Percentiles rank a stretch among this genome's conserved stretches.
These are phyloP conservation scores for Paedocypris sp. DNA, from an alignment of 2,113 vertebrate genomes.

Conservation along the genomic window DNA sequence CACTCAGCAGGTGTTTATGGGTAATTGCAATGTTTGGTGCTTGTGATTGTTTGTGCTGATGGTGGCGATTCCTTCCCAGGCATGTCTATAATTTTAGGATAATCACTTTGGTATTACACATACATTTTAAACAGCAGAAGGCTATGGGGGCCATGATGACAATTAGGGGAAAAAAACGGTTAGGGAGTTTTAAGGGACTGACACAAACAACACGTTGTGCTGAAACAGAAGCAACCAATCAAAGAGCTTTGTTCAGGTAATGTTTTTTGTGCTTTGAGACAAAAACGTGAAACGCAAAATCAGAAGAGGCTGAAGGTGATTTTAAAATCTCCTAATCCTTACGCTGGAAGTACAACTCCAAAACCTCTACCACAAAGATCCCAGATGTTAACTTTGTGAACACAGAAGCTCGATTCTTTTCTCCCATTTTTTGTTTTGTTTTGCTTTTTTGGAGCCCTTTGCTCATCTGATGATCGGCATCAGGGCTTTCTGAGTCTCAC, in stretches of 20 bases:
- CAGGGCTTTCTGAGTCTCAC: neutral
- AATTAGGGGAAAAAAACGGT: no score
- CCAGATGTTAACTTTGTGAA: neutral
- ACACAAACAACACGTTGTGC: no score
- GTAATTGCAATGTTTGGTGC: slow-evolving; percentile 21
- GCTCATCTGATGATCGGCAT: neutral
- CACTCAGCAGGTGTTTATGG: slow-evolving; percentile 12
- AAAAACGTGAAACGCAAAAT: no score
- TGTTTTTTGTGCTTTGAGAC: no score
- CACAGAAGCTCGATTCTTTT: neutral
- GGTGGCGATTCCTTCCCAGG: slow-evolving; percentile 12
- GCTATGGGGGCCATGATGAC: neutral
- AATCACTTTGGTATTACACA: slow-evolving; percentile 14
- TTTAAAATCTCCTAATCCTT: no score
- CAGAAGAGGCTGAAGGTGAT: no score
- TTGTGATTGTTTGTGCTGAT: slow-evolving; percentile 23
- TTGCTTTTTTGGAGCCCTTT: neutral
- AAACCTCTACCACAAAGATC: neutral
- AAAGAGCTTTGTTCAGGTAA: no score
- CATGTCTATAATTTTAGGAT: slow-evolving; percentile 25
- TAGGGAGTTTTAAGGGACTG: no score
- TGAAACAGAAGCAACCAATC: no score
- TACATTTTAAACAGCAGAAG: neutral
- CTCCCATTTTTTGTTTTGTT: neutral
- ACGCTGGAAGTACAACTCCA: no score